Evolutionary conservation across 2,797 vertebrate species (phyloP).

Genomic region (Channa striata): DNA sequence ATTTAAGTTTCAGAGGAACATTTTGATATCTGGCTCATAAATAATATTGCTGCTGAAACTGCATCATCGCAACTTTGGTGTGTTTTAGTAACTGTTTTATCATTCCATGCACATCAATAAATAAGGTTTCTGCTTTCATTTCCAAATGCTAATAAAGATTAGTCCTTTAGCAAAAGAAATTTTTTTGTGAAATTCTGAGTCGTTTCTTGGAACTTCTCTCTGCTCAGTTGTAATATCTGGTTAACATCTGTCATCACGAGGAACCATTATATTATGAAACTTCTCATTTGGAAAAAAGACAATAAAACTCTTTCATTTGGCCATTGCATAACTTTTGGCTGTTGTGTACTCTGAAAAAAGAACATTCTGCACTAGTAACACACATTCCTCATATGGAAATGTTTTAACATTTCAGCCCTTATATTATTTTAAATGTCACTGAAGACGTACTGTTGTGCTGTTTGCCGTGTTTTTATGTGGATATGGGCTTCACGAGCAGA

Average conservation of each 20-base stretch:
- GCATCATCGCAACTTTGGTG: not conserved
- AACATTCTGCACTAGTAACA: conserved; percentile 41
- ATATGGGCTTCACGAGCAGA: conserved; percentile 35
- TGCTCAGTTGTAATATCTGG: not conserved
- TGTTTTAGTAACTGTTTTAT: not conserved
- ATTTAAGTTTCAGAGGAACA: not conserved
- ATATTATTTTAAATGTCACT: conserved; percentile 63
- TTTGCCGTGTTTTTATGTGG: conserved; percentile 39
- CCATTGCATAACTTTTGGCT: conserved; percentile 28
- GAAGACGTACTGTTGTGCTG: conserved; percentile 56
- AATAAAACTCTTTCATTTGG: not conserved
- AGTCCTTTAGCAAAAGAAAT: not conserved
- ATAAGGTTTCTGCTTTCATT: not conserved
- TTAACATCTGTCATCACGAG: conserved; percentile 4
- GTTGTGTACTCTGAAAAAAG: conserved; percentile 31
- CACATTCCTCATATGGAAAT: conserved; percentile 71
- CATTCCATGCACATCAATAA: conserved; percentile 3
- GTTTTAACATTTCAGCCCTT: conserved; percentile 53
- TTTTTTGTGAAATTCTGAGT: too few relatives aligned
- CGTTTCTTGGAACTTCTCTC: not conserved
- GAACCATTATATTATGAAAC: conserved; percentile 1
- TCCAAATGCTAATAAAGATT: not conserved
- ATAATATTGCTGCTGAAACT: not conserved
- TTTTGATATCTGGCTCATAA: not conserved
- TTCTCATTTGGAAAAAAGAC: not conserved